Base-by-base conservation (phyloP, 2,113 vertebrate species). In the Mastomys natalensis region DNA sequence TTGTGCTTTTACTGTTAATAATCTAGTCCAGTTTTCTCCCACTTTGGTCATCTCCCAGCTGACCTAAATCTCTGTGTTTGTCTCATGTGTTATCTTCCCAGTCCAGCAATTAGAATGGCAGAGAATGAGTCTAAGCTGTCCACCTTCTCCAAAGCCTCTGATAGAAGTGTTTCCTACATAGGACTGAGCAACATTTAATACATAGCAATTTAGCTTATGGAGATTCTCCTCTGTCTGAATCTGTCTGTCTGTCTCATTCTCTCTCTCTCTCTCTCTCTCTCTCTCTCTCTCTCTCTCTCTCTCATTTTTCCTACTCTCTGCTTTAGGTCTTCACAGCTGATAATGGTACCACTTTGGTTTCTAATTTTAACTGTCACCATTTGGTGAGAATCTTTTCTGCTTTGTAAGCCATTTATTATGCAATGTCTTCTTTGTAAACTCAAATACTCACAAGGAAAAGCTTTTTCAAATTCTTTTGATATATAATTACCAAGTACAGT, bases 401-500 rank as follows among this genome's bases (percentile, higher is more conserved):
- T 73, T 82, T 64, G 62, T 70, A 78, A 94, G 78, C 31, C 17
- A 77, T 85, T 72, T 92, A 81, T 92, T n/a, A 85, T 34, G 55
- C n/a, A 86, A 29, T 80, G 89, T 87, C 80, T 91, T 96, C 84
- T 96, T 92, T 88, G 76, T 64, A 90, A 21, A 48, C 16, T 90
- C 48, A 60, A 93, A 91, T 91, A 93, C 10, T 88, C 45, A 76
- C 29, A 85, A 72, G 55, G 34, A 92, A 88, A 96, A 87, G 12
- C 16, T 21, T 96, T 77, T 89, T 93, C 91, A 89, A 89, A 89
- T 91, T 93, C 58, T 89, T 88, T 91, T 58, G 60, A 64, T 81
- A 89, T 81, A 89, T 73, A 94, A 96, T 96, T 43, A 78, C 53
- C 60, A 93, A 92, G 64, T 84, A 95, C 82, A 90, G 21, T 40